A percentile compares a stretch with the other conserved stretches of the same genome.
Evolutionary conservation across 2,888 invertebrate species (phyloP).

Genomic region (Tigriopus californicus): DNA sequence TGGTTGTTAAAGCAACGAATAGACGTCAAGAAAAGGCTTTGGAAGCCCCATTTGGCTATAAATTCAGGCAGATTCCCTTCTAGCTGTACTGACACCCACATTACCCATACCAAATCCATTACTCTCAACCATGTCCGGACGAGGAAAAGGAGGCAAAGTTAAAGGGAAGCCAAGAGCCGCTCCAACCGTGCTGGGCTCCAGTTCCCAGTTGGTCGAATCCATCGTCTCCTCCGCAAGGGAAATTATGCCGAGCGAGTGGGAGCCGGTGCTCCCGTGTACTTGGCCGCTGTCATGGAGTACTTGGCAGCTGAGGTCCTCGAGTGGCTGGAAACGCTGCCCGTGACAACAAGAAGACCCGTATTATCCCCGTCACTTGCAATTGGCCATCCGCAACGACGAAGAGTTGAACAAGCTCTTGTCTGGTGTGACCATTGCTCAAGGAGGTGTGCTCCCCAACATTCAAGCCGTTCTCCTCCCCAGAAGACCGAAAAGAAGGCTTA

Average conservation of each 20-base stretch:
- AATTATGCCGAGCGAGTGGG: slow-evolving; percentile 26
- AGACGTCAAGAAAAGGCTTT: no score
- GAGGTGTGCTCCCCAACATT: slow-evolving; percentile 64
- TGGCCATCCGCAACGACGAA: slow-evolving; percentile 40
- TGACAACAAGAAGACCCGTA: slow-evolving; percentile 46
- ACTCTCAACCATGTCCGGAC: slow-evolving; percentile 29
- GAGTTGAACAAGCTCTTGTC: slow-evolving; percentile 43
- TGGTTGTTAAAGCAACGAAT: no score
- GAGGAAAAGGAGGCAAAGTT: slow-evolving; percentile 31
- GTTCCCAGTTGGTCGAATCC: slow-evolving; percentile 25
- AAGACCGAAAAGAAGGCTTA: slow-evolving; percentile 32
- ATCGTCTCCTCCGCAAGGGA: slow-evolving; percentile 24
- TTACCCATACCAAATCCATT: no score
- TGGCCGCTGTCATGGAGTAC: slow-evolving; percentile 38
- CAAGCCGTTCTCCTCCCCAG: slow-evolving; percentile 51
- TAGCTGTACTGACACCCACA: neutral
- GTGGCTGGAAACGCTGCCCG: slow-evolving; percentile 39
- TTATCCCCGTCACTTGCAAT: slow-evolving; percentile 58
- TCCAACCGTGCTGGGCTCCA: slow-evolving; percentile 25
- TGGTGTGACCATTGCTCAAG: slow-evolving; percentile 62
- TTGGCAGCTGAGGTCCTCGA: slow-evolving; percentile 47
- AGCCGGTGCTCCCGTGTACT: slow-evolving; percentile 26
- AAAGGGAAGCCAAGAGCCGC: slow-evolving; percentile 33
- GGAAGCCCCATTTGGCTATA: neutral
- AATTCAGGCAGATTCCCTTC: no score